Evolutionary conservation across 2,888 invertebrate genomes (phyloP), one percentile per base, ranked within the genome.

Genomic region (Xestia c-nigrum): DNA sequence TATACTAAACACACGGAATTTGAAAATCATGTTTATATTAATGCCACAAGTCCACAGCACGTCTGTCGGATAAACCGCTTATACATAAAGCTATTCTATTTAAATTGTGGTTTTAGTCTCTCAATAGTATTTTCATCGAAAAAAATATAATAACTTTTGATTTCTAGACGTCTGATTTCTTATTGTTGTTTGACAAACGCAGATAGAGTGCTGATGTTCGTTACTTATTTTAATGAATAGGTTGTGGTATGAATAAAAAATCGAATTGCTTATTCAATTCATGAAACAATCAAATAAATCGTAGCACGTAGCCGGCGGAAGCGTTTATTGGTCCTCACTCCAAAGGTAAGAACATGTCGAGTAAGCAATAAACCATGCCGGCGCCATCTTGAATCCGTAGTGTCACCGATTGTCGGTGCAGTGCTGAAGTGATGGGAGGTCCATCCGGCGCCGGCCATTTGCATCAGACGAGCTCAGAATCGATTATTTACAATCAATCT

Each of bases 361-460:
- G 90, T 89, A 90, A 88, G 92, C 91, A 92, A 94, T 95, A 95
- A 94, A 94, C 89, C 90, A 90, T 87, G 83, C 90, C 93, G 95
- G 96, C 96, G 96, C 96, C 96, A 96, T 96, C 93, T 96, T 95
- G 95, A 91, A 94, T 94, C 91, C 87, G 91, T 92, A 93, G 94
- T 94, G 94, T 94, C 94, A 92, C 91, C 93, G 91, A 88, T 80
- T 85, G 88, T 87, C 85, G 85, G 93, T 93, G 93, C 93, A 92
- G 91, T 89, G 89, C 90, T 91, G 92, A 91, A 94, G 94, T 93
- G 92, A 92, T 95, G 96, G 95, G 96, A 94, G 96, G 96, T 96
- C 94, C 92, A 94, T 96, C 96, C 96, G 96, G 96, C 96, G 96
- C 96, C 96, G 94, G 92, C 88, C 95, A 96, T 96, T 96, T 95